A percentile compares a stretch with the other conserved stretches of the same genome.
Conservation (phyloP, 2,797 vertebrate genomes). For the Ambastaia sidthimunki region DNA sequence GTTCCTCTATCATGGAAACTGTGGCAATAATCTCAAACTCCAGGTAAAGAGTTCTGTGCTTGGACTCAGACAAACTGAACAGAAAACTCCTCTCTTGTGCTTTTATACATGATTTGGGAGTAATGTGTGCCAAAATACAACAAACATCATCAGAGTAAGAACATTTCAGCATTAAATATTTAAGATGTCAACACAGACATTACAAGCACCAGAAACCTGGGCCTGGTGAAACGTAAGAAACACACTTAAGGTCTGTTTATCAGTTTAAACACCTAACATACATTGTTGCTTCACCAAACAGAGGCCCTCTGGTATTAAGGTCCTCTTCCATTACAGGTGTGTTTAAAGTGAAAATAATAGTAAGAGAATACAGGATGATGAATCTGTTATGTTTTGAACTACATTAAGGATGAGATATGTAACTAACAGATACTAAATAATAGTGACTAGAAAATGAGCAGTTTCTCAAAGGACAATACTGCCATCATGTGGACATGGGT, state of each 20-base stretch:
- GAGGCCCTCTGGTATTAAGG: neutral
- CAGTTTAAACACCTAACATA: conserved; percentile 66
- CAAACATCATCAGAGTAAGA: conserved; percentile 62
- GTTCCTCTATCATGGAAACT: neutral
- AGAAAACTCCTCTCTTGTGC: conserved; percentile 51
- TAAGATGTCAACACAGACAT: conserved; percentile 68
- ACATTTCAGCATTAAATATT: conserved; percentile 67
- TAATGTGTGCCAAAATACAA: conserved; percentile 67
- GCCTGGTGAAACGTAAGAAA: conserved; percentile 28
- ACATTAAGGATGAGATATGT: neutral
- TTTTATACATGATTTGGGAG: conserved; percentile 70
- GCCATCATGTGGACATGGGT: conserved; percentile 41
- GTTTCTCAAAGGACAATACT: conserved; percentile 3
- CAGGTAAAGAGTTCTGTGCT: conserved; percentile 7
- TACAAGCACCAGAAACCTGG: conserved; percentile 53
- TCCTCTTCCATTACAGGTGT: neutral
- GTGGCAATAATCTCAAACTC: neutral
- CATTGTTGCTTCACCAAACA: conserved; percentile 64
- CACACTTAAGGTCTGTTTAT: conserved; percentile 58
- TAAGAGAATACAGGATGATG: neutral
- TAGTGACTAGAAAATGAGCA: neutral
- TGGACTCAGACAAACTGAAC: conserved; percentile 25
- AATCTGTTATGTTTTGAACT: neutral
- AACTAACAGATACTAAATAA: neutral
- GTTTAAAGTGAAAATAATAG: neutral